These are phyloP conservation scores for Drosophila orosa DNA, from an alignment of 1,140 invertebrate genomes.

Conservation along the genomic window DNA sequence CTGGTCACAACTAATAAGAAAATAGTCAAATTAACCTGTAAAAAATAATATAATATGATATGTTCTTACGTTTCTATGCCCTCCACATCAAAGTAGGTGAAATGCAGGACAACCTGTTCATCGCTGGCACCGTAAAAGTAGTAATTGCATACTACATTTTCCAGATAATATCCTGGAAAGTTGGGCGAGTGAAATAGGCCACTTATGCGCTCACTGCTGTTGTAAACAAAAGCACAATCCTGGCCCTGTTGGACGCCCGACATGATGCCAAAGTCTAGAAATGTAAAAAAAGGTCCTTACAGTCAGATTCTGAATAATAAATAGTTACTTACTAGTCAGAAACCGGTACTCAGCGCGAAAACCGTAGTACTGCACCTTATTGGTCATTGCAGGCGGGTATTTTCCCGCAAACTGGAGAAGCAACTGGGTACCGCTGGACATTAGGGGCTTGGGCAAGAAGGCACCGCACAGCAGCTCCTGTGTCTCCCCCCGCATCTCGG, in stretches of 20 bases:
- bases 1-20: constrained; percentile 90
- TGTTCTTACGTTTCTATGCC: constrained; percentile 93
- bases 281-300: too few species aligned
- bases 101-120: constrained; percentile 94
- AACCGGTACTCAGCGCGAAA: constrained; percentile 95
- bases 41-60: not conserved
- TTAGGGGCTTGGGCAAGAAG: constrained; percentile 91
- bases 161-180: constrained; percentile 95
- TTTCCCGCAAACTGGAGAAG: constrained; percentile 92
- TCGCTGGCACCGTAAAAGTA: constrained; percentile 93
- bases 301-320: not conserved
- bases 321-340: constrained; percentile 90
- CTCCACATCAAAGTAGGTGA: constrained; percentile 96
- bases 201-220: constrained; percentile 90
- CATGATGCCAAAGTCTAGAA: constrained; percentile 89
- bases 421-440: constrained; percentile 94
- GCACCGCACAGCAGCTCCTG: constrained; percentile 93
- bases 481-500: constrained; percentile 60
- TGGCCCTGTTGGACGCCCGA: constrained; percentile 90
- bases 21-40: not conserved
- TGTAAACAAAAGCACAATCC: constrained; percentile 93
- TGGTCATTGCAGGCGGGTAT: constrained; percentile 86
- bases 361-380: constrained; percentile 88
- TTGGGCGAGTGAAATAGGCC: constrained; percentile 96
- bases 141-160: constrained; percentile 97